Conservation (phyloP, 2,113 vertebrate genomes). For the Pseudopipra pipra region DNA sequence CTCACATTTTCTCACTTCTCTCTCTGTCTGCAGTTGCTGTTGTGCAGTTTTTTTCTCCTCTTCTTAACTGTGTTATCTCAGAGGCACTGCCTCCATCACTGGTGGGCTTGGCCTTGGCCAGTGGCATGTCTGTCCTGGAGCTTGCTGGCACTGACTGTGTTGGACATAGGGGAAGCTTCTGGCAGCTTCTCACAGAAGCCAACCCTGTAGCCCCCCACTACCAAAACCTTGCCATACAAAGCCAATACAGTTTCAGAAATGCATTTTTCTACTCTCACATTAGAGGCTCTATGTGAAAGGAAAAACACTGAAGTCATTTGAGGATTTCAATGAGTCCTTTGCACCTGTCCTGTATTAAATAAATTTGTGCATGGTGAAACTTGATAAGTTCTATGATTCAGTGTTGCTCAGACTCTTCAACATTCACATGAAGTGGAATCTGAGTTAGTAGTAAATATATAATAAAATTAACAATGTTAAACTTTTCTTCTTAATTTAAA, state of each 20-base stretch:
- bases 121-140: not conserved
- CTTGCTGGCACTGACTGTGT: not conserved
- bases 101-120: not conserved
- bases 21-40: not conserved
- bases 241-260: not conserved
- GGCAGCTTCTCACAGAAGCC: not conserved
- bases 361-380: not conserved
- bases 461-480: not conserved
- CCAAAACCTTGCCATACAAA: not conserved
- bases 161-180: not conserved
- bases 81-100: not conserved
- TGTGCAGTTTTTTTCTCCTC: fast-evolving
- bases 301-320: not conserved
- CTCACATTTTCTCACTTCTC: not conserved
- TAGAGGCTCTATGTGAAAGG: not conserved
- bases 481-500: not conserved
- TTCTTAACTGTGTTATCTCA: not conserved
- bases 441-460: not conserved
- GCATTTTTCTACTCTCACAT: not conserved
- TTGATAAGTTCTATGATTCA: not conserved
- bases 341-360: not conserved
- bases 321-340: not conserved
- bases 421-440: not conserved
- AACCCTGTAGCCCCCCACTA: not conserved
- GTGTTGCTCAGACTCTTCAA: not conserved